phyloP scores from a whole-genome alignment of 53 echinoderm and acorn worm species.

The Echinometra lucunter region DNA sequence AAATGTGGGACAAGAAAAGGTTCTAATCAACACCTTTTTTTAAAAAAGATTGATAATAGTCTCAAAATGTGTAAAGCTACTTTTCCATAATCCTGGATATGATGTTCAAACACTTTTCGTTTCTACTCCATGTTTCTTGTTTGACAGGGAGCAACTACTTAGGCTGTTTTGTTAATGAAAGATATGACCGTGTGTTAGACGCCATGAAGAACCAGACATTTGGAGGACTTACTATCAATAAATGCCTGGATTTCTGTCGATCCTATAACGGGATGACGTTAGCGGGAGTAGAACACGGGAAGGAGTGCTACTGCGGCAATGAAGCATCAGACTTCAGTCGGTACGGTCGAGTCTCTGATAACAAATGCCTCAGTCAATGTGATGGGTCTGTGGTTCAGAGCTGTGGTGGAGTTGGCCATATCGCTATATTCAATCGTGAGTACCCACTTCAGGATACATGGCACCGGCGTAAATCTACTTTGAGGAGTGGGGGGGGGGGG shows the following conservation, averaged over 20 bases:
- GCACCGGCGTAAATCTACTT: too few species aligned
- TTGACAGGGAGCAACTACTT: neutral
- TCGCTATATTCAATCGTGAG: neutral
- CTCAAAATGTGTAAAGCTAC: too few species aligned
- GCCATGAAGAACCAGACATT: neutral
- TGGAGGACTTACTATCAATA: neutral
- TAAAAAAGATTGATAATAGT: too few species aligned
- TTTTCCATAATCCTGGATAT: too few species aligned
- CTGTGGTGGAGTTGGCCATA: neutral
- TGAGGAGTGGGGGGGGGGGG: too few species aligned
- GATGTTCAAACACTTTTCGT: too few species aligned
- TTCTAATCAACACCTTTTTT: too few species aligned
- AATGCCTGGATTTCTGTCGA: neutral
- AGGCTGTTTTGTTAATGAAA: neutral
- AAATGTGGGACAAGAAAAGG: too few species aligned
- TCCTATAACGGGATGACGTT: neutral
- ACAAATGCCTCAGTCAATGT: neutral
- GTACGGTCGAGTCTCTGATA: neutral
- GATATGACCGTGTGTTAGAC: neutral
- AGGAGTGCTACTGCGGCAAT: neutral
- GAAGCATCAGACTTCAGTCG: neutral
- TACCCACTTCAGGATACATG: neutral
- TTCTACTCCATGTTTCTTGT: neutral
- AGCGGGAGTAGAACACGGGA: neutral
- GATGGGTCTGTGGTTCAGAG: neutral